phyloP scores from a whole-genome alignment of 2,888 invertebrate genomes.

The Oligia fasciuncula region DNA sequence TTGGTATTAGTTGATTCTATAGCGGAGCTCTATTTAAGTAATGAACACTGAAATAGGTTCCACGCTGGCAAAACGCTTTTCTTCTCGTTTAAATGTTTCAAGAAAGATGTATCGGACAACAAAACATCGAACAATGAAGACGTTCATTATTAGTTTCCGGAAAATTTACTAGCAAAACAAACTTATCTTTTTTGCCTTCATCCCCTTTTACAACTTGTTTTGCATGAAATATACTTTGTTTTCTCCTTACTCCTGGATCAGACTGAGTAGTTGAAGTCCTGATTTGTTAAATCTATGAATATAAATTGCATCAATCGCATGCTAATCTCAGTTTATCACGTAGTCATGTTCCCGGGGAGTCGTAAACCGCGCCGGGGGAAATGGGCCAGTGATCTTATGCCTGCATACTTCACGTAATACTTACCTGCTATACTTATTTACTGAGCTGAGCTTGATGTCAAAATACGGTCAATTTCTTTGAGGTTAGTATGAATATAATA shows the following conservation, averaged over 20 bases:
- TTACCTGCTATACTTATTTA: conserved; percentile 1
- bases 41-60: not conserved
- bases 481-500: conserved; percentile 12
- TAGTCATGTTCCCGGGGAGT: conserved; percentile 40
- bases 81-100: not conserved
- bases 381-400: conserved; percentile 34
- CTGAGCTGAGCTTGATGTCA: not conserved
- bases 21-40: not conserved
- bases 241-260: conserved; percentile 5
- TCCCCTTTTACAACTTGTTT: conserved; percentile 37
- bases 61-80: not conserved
- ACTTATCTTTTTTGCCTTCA: conserved; percentile 10
- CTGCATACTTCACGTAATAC: conserved; percentile 11
- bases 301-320: conserved; percentile 54
- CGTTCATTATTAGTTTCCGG: conserved; percentile 11
- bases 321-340: conserved; percentile 61
- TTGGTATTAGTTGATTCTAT: not conserved
- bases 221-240: conserved; percentile 26
- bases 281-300: conserved; percentile 64
- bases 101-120: conserved; percentile 2
- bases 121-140: conserved; percentile 20
- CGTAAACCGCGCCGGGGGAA: conserved; percentile 52
- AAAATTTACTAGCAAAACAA: conserved; percentile 17
- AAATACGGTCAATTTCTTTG: not conserved
- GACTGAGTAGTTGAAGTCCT: conserved; percentile 30